Conservation (phyloP, 2,888 invertebrate species). For the Drosophila nr. perissopoda region DNA sequence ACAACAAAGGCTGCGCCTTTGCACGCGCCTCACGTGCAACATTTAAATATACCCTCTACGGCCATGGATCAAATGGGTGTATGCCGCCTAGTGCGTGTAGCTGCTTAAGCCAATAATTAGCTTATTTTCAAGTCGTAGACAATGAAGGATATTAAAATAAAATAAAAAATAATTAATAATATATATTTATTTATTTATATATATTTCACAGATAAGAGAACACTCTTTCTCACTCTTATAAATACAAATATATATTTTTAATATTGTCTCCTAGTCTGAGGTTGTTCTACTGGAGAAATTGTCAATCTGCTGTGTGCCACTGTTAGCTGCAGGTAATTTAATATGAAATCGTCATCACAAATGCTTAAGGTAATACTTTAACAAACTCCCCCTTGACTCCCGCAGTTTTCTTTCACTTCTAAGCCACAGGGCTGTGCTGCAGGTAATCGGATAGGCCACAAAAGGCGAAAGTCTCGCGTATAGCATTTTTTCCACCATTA, state of each 20-base stretch:
- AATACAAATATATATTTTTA: background rate
- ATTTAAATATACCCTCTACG: conserved; percentile 39
- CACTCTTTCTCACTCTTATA: background rate
- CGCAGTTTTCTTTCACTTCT: conserved; percentile 20
- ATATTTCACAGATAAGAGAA: no score
- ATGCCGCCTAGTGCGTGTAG: background rate
- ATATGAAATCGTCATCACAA: conserved; percentile 50
- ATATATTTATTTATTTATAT: background rate
- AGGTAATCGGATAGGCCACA: conserved; percentile 74
- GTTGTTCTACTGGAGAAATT: conserved; percentile 1
- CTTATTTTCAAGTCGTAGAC: background rate
- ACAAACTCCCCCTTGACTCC: conserved; percentile 1
- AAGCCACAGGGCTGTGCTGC: conserved; percentile 43
- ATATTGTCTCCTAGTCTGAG: background rate
- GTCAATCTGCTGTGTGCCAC: conserved; percentile 2
- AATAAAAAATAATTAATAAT: background rate
- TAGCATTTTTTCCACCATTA: conserved; percentile 67
- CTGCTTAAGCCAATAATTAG: background rate
- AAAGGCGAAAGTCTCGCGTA: conserved; percentile 70
- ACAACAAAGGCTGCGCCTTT: conserved; percentile 63
- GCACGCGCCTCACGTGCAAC: conserved; percentile 68
- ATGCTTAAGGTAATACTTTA: conserved; percentile 26
- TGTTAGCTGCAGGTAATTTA: conserved; percentile 54
- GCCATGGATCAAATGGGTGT: background rate
- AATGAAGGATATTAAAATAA: background rate